Evolutionary conservation across 1,140 invertebrate species (phyloP).

Genomic region (Calliphora vicina): DNA sequence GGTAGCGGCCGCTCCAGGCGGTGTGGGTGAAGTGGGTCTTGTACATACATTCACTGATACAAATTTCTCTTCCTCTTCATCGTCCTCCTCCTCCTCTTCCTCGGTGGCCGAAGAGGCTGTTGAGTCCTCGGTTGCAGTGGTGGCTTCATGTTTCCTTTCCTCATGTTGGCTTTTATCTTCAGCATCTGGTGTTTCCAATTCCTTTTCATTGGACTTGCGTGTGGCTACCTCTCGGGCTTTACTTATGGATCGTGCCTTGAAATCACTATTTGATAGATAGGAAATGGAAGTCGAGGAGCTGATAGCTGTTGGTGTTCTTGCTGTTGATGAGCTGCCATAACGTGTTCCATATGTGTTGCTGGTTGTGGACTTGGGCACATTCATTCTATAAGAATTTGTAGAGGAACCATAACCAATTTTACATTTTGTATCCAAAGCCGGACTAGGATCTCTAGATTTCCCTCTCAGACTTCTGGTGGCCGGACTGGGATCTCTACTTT

Average conservation of each 20-base stretch:
- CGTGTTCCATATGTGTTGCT: conserved; percentile 36
- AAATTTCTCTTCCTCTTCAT: conserved; percentile 55
- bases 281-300: conserved; percentile 45
- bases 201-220: conserved; percentile 48
- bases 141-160: background rate
- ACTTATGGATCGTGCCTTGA: conserved; percentile 55
- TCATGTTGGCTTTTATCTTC: background rate
- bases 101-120: background rate
- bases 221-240: conserved; percentile 46
- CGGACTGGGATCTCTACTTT: conserved; percentile 56
- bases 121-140: background rate
- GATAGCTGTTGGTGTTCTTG: conserved; percentile 19
- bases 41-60: conserved; percentile 72
- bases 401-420: conserved; percentile 34
- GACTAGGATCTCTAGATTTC: conserved; percentile 55
- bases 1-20: conserved; percentile 66
- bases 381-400: conserved; percentile 37
- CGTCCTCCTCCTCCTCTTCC: background rate
- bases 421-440: conserved; percentile 37
- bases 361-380: conserved; percentile 6
- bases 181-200: conserved; percentile 41
- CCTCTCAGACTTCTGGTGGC: conserved; percentile 48
- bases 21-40: conserved; percentile 78
- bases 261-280: conserved; percentile 58
- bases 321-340: conserved; percentile 22